Percentiles rank a stretch among this genome's conserved stretches.
Evolutionary conservation across 2,113 vertebrate genomes (phyloP).

Genomic region (Otolemur garnettii): DNA sequence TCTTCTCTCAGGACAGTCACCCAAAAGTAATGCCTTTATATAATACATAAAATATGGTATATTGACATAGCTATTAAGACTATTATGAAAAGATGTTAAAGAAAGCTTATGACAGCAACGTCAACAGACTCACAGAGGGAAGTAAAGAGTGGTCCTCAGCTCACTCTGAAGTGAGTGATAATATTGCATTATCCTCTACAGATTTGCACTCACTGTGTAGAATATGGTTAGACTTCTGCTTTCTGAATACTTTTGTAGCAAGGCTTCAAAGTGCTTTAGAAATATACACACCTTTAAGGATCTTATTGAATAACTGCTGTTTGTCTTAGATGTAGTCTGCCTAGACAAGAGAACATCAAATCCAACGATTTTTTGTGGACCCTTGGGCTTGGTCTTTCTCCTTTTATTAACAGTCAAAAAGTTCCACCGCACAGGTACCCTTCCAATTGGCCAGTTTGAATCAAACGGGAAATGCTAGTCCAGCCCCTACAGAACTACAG

Average conservation of each 20-base stretch:
- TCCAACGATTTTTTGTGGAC: neutral
- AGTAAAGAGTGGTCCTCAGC: too few species aligned
- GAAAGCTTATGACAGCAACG: neutral
- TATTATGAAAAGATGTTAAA: neutral
- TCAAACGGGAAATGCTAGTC: too few species aligned
- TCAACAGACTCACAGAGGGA: neutral
- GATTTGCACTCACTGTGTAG: neutral
- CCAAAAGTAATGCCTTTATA: neutral
- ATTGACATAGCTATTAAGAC: neutral
- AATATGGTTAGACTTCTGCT: neutral
- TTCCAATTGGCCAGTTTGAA: too few species aligned
- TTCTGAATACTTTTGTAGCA: neutral
- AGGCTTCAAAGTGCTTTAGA: neutral
- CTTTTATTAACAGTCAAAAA: too few species aligned
- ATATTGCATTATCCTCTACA: neutral
- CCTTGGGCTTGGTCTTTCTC: neutral
- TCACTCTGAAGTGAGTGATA: neutral
- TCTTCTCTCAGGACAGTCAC: slow-evolving; percentile 13
- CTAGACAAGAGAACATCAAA: neutral
- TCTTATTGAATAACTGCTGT: slow-evolving; percentile 3
- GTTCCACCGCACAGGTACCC: too few species aligned
- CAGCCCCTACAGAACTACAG: too few species aligned
- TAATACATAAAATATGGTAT: neutral
- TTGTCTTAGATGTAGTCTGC: neutral
- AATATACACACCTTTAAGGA: neutral